Evolutionary conservation across 2,888 invertebrate species (phyloP), one percentile per base, ranked within the genome.

Genomic region (Tipula confusa): DNA sequence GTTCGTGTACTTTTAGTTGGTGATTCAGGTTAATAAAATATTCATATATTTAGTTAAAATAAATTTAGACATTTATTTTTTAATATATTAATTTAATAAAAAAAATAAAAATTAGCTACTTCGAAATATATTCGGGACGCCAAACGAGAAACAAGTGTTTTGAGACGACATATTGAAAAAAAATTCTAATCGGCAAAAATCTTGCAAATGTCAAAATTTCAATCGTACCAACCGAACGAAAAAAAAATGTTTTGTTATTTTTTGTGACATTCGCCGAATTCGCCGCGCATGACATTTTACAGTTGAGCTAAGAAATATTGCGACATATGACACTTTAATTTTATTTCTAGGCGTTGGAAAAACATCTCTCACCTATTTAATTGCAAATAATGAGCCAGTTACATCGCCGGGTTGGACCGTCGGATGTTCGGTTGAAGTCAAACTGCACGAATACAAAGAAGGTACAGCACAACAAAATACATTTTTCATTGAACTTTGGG

Each of bases 401-500:
- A 91, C 92, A 83, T 95, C 95, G 84, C 97, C 98, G 0, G 94
- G 96, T 83, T 98, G 98, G 96, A 99, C 99, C 0, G 95, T 99
- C 64, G 99, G 99, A 1, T 98, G 98, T 88, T 95, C 97, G 0
- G 95, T 98, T 0, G 98, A 99, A 91, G 97, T 98, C 0, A 97
- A 97, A 91, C 90, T 98, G 82, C 98, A 98, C 88, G 96, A 97
- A 88, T 98, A 95, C 88, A 96, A 96, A 88, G 98, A 98, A 90
- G 98, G 98, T 1, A 98, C 97, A 0, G 95, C 96, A 24, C 93
- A 94, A 84, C 98, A 98, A 88, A 95, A 94, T 86, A 94, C 96
- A 4, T 98, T 94, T 89, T 98, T 98, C 88, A 92, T 99, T 29
- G 99, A 99, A 90, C 91, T 99, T 36, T 99, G 98, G 96, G 99